A percentile compares a stretch with the other conserved stretches of the same genome.
Evolutionary conservation across 2,113 vertebrate genomes (phyloP).

Genomic region (Globicephala melas): DNA sequence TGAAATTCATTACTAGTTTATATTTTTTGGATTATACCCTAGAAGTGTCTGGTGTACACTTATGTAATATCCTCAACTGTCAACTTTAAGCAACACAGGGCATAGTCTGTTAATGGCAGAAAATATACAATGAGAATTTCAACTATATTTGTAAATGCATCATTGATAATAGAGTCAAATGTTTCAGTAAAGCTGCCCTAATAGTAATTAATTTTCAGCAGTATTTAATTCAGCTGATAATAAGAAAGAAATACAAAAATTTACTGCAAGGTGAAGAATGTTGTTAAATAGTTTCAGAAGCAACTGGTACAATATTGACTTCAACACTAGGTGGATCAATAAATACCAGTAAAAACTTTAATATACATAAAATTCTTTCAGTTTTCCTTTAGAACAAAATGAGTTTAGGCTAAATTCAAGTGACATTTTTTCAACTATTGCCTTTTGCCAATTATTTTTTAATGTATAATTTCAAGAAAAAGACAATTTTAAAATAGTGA

Average conservation of each 20-base stretch:
- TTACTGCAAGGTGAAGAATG: background rate
- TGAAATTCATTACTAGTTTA: conserved; percentile 12
- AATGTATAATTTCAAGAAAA: background rate
- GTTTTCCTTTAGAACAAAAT: background rate
- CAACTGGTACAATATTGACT: background rate
- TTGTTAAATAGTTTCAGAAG: background rate
- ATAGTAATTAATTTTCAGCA: background rate
- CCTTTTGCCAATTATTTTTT: background rate
- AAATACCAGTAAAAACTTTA: background rate
- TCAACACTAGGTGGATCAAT: background rate
- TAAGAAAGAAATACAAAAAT: background rate
- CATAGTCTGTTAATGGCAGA: conserved; percentile 1
- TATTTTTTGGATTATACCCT: background rate
- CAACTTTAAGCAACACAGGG: background rate
- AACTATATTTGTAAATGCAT: background rate
- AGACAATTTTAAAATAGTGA: background rate
- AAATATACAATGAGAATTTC: background rate
- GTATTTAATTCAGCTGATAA: background rate
- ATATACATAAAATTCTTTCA: background rate
- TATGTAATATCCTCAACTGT: background rate
- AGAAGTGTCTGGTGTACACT: background rate
- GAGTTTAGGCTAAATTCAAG: background rate
- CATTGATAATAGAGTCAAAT: background rate
- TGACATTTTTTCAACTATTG: background rate
- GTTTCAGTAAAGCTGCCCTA: background rate